These are phyloP conservation scores for Lasioglossum lativentre DNA, from an alignment of 2,888 invertebrate genomes.

Conservation along the genomic window DNA sequence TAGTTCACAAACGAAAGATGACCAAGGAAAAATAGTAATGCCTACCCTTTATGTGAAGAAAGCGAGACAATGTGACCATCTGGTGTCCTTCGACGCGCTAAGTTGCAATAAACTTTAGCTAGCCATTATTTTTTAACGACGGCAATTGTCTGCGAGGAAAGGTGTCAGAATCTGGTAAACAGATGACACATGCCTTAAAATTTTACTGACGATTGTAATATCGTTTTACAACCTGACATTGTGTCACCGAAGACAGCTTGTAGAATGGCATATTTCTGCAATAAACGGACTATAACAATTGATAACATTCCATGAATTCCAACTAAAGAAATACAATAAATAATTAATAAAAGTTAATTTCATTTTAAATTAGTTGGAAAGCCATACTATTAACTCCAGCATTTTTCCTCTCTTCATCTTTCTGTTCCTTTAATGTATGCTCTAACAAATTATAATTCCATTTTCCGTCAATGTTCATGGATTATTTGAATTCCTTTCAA, in stretches of 20 bases:
- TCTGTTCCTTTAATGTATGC: background rate
- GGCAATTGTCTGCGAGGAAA: background rate
- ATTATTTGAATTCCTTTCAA: too few relatives aligned
- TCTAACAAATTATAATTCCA: background rate
- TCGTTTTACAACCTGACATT: background rate
- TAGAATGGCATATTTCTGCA: background rate
- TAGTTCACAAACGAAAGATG: background rate
- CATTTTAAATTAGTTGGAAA: background rate
- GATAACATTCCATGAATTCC: background rate
- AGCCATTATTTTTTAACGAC: slow-evolving; percentile 1
- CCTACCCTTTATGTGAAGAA: background rate
- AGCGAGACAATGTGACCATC: background rate
- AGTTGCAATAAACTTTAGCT: slow-evolving; percentile 2
- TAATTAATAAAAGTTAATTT: background rate
- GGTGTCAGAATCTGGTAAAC: background rate
- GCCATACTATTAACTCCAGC: background rate
- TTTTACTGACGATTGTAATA: background rate
- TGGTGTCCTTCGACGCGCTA: background rate
- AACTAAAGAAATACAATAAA: background rate
- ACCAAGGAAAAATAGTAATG: background rate
- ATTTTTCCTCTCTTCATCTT: background rate
- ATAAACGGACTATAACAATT: background rate
- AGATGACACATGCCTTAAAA: background rate
- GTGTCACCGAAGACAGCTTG: background rate
- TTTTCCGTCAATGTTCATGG: too few relatives aligned